phyloP scores from a whole-genome alignment of 2,113 vertebrate genomes.

The Brachypteracias leptosomus region DNA sequence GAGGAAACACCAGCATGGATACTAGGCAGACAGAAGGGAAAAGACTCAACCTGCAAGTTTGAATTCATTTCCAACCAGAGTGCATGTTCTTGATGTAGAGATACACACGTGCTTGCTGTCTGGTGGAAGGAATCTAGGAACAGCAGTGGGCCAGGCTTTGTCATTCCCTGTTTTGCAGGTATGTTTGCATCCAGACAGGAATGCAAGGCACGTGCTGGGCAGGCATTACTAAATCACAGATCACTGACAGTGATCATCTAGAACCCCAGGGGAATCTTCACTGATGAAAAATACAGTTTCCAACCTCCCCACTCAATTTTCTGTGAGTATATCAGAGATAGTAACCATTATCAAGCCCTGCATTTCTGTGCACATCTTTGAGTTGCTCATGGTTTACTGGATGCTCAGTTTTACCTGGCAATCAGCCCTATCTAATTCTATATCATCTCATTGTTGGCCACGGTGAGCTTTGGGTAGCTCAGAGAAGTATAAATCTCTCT shows the following conservation, averaged over 20 bases:
- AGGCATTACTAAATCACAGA: neutral
- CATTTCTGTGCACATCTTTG: neutral
- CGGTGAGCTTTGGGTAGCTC: neutral
- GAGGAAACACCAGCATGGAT: conserved; percentile 20
- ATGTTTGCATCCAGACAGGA: neutral
- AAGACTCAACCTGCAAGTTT: conserved; percentile 6
- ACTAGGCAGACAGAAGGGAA: neutral
- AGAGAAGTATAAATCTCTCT: neutral
- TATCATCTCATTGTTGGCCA: neutral
- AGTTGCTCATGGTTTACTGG: neutral
- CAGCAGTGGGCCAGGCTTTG: neutral
- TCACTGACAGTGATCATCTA: neutral
- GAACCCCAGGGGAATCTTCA: neutral
- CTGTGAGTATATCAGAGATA: neutral
- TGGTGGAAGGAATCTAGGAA: conserved; percentile 8
- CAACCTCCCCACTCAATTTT: neutral
- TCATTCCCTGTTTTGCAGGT: neutral
- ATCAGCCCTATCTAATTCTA: neutral
- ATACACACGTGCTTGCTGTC: neutral
- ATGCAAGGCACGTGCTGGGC: neutral
- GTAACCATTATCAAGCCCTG: neutral
- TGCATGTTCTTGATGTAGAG: neutral
- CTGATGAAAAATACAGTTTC: neutral
- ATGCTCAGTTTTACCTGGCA: neutral
- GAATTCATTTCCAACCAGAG: neutral